Conservation (phyloP, 2,113 vertebrate species). For the Syngnathus typhle region DNA sequence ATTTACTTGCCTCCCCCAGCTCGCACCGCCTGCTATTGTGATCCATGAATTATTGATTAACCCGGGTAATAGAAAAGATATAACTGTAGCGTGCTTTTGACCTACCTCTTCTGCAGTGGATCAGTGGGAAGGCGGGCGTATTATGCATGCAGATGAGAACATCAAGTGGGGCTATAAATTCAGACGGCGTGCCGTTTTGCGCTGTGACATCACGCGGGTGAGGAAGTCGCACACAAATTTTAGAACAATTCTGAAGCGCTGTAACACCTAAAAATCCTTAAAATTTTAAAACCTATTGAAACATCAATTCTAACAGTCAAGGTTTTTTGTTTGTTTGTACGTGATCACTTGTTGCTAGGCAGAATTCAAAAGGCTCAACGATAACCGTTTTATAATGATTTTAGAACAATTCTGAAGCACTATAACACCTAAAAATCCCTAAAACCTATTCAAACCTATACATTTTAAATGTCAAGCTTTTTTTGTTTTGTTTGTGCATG, state of each 20-base stretch:
- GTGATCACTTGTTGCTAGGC: too few species aligned
- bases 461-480: too few species aligned
- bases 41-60: constrained; percentile 74
- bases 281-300: too few species aligned
- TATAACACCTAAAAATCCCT: too few species aligned
- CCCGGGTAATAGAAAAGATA: constrained; percentile 73
- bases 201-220: background rate
- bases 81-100: constrained; percentile 61
- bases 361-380: too few species aligned
- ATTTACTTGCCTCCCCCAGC: constrained; percentile 3
- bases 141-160: constrained; percentile 43
- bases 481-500: too few species aligned
- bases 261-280: too few species aligned
- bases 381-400: too few species aligned
- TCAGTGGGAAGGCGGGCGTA: constrained; percentile 53
- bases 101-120: constrained; percentile 52
- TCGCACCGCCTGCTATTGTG: constrained; percentile 64
- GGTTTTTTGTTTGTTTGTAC: too few species aligned
- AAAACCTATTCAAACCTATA: too few species aligned
- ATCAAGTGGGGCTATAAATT: constrained; percentile 4
- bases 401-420: too few species aligned
- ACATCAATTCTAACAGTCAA: background rate
- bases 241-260: too few species aligned
- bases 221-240: background rate
- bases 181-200: background rate